Percentiles rank a stretch among this genome's conserved stretches.
Evolutionary conservation across 2,888 invertebrate species (phyloP).

Genomic region (Lasioglossum oenotherae): DNA sequence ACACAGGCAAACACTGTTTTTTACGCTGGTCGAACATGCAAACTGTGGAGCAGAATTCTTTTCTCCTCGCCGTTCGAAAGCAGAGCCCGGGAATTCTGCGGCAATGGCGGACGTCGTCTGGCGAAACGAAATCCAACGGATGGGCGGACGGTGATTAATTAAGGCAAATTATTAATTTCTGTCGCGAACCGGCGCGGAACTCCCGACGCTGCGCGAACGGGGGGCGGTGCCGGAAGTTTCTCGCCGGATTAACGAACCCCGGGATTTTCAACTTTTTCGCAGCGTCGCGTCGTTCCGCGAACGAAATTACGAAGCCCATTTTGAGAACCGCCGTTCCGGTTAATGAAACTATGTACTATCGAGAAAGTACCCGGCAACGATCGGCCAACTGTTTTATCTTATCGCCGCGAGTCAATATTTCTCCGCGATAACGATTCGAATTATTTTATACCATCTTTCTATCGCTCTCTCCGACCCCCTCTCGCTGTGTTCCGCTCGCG

Average conservation of each 20-base stretch:
- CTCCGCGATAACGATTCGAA: slow-evolving; percentile 24
- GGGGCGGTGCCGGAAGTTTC: slow-evolving; percentile 11
- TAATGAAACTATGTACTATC: slow-evolving; percentile 22
- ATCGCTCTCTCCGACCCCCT: neutral
- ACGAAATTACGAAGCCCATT: neutral
- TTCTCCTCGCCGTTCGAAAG: neutral
- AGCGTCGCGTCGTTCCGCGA: neutral
- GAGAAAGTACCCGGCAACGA: neutral
- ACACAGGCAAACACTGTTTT: neutral
- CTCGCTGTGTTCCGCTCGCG: neutral
- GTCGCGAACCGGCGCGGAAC: neutral
- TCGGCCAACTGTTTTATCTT: slow-evolving; percentile 35
- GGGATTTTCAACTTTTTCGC: slow-evolving; percentile 3
- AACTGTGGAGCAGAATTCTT: neutral
- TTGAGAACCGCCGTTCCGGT: neutral
- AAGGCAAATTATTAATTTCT: slow-evolving; percentile 34
- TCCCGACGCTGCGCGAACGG: neutral
- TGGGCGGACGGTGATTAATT: slow-evolving; percentile 15
- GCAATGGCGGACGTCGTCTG: neutral
- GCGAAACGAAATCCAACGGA: neutral
- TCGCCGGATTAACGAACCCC: slow-evolving; percentile 17
- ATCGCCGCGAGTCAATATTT: slow-evolving; percentile 44
- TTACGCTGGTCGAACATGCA: neutral
- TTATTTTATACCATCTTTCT: slow-evolving; percentile 12
- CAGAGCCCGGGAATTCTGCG: neutral